Percentiles rank a stretch among this genome's conserved stretches.
These are phyloP conservation scores for Idaea straminata DNA, from an alignment of 2,888 invertebrate genomes.

Conservation along the genomic window DNA sequence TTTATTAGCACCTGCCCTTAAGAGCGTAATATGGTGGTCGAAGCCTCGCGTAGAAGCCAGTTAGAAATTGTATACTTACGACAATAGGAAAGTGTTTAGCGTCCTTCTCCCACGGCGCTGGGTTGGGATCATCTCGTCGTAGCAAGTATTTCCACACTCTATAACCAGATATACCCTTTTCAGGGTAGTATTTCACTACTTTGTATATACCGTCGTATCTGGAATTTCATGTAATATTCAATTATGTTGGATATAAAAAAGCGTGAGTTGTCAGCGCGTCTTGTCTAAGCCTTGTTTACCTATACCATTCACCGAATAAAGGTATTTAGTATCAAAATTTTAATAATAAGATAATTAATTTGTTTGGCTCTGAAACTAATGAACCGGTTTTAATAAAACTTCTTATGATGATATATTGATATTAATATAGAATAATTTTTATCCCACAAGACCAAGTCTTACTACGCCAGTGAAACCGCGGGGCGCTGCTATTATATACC, in stretches of 20 bases:
- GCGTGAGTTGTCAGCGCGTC: too few species aligned
- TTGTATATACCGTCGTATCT: constrained; percentile 94
- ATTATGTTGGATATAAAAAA: too few species aligned
- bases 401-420: too few species aligned
- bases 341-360: too few species aligned
- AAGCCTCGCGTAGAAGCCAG: too few species aligned
- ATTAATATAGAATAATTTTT: too few species aligned
- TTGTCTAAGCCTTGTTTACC: too few species aligned
- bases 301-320: too few species aligned
- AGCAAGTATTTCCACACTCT: constrained; percentile 89
- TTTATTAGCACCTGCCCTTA: too few species aligned
- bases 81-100: constrained; percentile 81
- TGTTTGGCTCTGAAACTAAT: neutral
- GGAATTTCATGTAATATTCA: constrained; percentile 6
- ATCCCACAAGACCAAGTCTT: neutral
- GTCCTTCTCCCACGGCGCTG: constrained; percentile 88
- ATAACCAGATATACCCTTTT: constrained; percentile 88
- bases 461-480: neutral
- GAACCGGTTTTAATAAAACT: neutral
- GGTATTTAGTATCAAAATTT: too few species aligned
- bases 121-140: constrained; percentile 86
- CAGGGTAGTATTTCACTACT: constrained; percentile 90
- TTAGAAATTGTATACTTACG: constrained; percentile 38
- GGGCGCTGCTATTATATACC: neutral
- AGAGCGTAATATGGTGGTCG: too few species aligned